These are phyloP conservation scores for Itoplectis maculator DNA, from an alignment of 2,888 invertebrate genomes.

Conservation along the genomic window DNA sequence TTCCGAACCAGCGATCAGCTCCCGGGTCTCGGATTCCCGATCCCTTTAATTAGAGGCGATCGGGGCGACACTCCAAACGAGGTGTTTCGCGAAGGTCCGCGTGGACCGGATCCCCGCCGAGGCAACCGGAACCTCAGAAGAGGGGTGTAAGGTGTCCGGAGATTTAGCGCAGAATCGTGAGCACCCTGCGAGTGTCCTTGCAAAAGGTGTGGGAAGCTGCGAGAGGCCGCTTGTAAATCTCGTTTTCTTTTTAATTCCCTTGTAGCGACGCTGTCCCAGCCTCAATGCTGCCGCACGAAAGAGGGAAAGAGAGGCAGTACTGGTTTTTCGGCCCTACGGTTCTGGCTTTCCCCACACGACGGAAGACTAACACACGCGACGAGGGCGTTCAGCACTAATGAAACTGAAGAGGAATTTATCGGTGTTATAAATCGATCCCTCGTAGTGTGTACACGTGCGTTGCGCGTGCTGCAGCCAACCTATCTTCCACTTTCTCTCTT, in stretches of 20 bases:
- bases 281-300: neutral
- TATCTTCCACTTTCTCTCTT: slow-evolving; percentile 18
- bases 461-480: slow-evolving; percentile 10
- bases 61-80: slow-evolving; percentile 56
- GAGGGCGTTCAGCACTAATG: slow-evolving; percentile 76
- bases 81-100: slow-evolving; percentile 9
- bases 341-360: slow-evolving; percentile 55
- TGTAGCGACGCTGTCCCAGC: slow-evolving; percentile 22
- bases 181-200: slow-evolving; percentile 21
- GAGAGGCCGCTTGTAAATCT: slow-evolving; percentile 59
- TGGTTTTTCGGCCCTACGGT: slow-evolving; percentile 17
- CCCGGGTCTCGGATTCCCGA: neutral
- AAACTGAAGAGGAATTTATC: slow-evolving; percentile 82
- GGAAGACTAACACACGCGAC: slow-evolving; percentile 21
- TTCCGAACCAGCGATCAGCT: no score
- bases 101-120: slow-evolving; percentile 7
- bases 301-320: slow-evolving; percentile 16
- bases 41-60: slow-evolving; percentile 63
- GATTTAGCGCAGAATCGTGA: slow-evolving; percentile 49
- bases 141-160: neutral
- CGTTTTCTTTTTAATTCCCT: slow-evolving; percentile 59
- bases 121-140: slow-evolving; percentile 15
- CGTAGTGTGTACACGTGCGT: slow-evolving; percentile 31
- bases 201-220: slow-evolving; percentile 5
- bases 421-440: slow-evolving; percentile 80